Base-by-base conservation (phyloP, 1,140 invertebrate genomes). In the Pseudomyrmex flavicornis region DNA sequence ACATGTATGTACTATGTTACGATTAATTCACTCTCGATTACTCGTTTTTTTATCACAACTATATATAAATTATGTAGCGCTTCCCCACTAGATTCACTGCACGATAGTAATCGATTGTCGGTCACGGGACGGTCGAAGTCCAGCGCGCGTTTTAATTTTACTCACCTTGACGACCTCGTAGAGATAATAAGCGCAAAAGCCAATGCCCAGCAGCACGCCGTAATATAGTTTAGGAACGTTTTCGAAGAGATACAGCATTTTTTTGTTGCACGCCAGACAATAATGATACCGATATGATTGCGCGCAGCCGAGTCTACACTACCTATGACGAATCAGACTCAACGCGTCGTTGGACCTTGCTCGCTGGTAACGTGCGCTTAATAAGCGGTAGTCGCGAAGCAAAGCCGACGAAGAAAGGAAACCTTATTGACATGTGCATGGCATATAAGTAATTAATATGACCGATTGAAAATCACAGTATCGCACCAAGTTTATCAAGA, bases 141-240 rank as follows among this genome's bases (percentile, higher is more conserved):
- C 8, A 17, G 5, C 58, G 58, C 20, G n/a, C 10, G 13, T 70
- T 44, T 20, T 15, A 3, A 35, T 52, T 20, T 59, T 89, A 92
- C 91, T 94, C 79, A 95, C 94, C 91, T 94, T 94, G 54, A 95
- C 95, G 5, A 94, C 95, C 74, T 95, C 91, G 83, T 88, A 92
- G 46, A 95, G 90, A 61, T 95, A 95, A 83, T 95, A 95, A 20
- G 92, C 79, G 66, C 92, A 90, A 82, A 94, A 95, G 58, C 93
- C 93, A 68, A 94, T 83, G 54, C 91, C 92, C 54, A 95, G 61
- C 20, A 94, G 84, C n/a, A 91, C 92, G 26, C 93, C 93, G 84
- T 94, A 94, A 83, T 93, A 94, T 52, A 93, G 15, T 84, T 93
- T 93, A 12, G 94, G 93, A 52, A 93, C 84, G 76, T 87, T 86